Evolutionary conservation across 2,113 vertebrate genomes (phyloP).

Genomic region (Pseudorasbora parva): DNA sequence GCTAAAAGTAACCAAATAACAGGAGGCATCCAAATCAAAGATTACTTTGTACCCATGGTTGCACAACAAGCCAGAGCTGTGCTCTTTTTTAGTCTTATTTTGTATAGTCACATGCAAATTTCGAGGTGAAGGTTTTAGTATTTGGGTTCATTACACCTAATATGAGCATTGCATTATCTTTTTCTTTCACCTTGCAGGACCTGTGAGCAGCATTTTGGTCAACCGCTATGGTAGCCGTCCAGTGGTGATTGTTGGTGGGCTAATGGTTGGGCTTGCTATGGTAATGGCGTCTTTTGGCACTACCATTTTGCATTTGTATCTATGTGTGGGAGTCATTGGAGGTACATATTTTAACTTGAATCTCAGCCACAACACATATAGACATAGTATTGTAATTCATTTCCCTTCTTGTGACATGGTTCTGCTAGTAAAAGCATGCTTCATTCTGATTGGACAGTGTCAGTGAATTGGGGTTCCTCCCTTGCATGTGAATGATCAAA

Average conservation of each 20-base stretch:
- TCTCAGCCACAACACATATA: background rate
- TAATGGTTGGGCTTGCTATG: constrained; percentile 77
- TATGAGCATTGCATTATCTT: background rate
- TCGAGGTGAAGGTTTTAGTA: background rate
- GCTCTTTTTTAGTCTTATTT: background rate
- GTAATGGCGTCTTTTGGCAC: constrained; percentile 78
- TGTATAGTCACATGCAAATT: background rate
- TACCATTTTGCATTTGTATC: constrained; percentile 81
- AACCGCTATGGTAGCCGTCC: constrained; percentile 83
- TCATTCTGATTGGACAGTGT: constrained; percentile 32
- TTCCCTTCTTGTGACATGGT: background rate
- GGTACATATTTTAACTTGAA: constrained; percentile 65
- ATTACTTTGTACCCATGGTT: constrained; percentile 7
- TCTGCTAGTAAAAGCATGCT: background rate
- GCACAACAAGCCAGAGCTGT: background rate
- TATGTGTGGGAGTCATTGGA: constrained; percentile 82
- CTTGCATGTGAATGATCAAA: constrained; percentile 18
- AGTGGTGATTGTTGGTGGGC: constrained; percentile 80
- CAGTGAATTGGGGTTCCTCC: constrained; percentile 30
- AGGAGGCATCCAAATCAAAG: background rate
- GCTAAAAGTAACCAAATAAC: constrained; percentile 16
- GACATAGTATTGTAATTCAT: no score
- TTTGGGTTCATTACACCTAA: background rate
- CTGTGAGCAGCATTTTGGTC: constrained; percentile 81
- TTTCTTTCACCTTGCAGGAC: constrained; percentile 68